phyloP scores from a whole-genome alignment of 2,888 invertebrate genomes.

The Hemicrepidius hirtus region DNA sequence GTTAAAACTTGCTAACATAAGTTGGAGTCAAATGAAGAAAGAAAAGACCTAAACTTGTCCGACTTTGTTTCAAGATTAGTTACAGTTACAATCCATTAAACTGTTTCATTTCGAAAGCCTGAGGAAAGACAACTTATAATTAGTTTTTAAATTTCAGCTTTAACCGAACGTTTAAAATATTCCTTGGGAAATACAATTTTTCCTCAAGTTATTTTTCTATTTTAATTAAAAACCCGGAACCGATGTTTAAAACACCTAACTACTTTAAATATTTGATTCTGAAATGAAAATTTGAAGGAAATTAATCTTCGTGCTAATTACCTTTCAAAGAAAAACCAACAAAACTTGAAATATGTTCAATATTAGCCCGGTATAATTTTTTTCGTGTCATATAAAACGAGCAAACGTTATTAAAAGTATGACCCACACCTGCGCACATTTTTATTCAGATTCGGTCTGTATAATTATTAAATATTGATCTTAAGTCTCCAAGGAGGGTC shows the following conservation, averaged over 20 bases:
- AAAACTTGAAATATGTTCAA: constrained; percentile 25
- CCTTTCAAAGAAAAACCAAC: constrained; percentile 18
- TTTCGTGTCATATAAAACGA: constrained; percentile 12
- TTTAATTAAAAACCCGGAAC: neutral
- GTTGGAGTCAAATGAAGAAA: no score
- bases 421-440: constrained; percentile 13
- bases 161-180: neutral
- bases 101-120: no score
- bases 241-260: constrained; percentile 10
- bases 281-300: constrained; percentile 22
- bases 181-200: neutral
- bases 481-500: constrained; percentile 33
- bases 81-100: no score
- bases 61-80: no score
- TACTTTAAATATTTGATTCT: constrained; percentile 18
- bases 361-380: constrained; percentile 11
- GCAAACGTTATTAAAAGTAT: constrained; percentile 1
- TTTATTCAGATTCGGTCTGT: constrained; percentile 42
- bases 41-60: no score
- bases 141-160: neutral
- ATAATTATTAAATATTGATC: constrained; percentile 51
- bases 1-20: no score
- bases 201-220: neutral
- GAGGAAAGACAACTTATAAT: neutral
- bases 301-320: constrained; percentile 16